phyloP scores from a whole-genome alignment of 2,113 vertebrate genomes.

The Anoura caudifer region DNA sequence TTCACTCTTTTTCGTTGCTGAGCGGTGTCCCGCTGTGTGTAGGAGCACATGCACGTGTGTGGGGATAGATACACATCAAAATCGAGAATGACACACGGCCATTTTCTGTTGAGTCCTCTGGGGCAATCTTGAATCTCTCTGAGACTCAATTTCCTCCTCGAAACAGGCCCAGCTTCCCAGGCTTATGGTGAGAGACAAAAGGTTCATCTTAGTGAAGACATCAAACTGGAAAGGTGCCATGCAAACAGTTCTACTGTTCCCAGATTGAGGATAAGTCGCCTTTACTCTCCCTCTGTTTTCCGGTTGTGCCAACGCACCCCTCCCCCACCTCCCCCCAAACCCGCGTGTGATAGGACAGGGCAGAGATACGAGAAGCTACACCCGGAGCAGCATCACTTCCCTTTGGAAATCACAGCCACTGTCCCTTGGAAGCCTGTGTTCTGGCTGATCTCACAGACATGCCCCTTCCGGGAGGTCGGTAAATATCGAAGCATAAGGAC shows the following conservation, averaged over 20 bases:
- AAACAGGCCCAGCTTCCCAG: too few relatives aligned
- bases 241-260: not conserved
- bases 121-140: not conserved
- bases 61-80: too few relatives aligned
- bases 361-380: not conserved
- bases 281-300: not conserved
- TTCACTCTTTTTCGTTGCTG: not conserved
- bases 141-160: not conserved
- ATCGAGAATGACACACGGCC: rapidly evolving
- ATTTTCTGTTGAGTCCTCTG: not conserved
- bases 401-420: not conserved
- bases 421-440: rapidly evolving
- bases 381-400: not conserved
- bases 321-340: rapidly evolving
- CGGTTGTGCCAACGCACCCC: too few relatives aligned
- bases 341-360: not conserved
- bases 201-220: not conserved
- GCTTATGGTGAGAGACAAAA: not conserved
- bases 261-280: not conserved
- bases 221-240: not conserved
- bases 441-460: not conserved
- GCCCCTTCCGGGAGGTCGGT: not conserved
- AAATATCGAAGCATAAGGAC: not conserved
- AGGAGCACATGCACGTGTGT: not conserved
- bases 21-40: not conserved